Evolutionary conservation across 2,113 vertebrate species (phyloP), one percentile per base, ranked within the genome.

Genomic region (Ancistrus triradiatus): DNA sequence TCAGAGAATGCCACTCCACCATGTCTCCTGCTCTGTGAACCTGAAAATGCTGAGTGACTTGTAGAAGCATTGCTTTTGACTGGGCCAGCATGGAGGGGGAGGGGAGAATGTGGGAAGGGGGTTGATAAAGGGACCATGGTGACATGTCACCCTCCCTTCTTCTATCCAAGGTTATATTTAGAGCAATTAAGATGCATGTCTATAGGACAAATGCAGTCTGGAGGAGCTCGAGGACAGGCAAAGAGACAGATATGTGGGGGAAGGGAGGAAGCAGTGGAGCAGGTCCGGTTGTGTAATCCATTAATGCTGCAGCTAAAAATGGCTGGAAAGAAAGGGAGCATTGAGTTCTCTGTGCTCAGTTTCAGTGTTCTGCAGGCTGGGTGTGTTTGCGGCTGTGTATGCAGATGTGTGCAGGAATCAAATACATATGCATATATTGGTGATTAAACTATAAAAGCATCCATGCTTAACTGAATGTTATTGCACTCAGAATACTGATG

Each of bases 11-110:
- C 22, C 31, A 24, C n/a, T n/a, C n/a, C 25, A 18, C 60, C 19
- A 59, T 59, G 35, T 31, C 35, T 51, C 59, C 52, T 64, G 59
- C 44, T 51, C 53, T 24, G 31, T 63, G 52, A 70, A 57, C 73
- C 70, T 21, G 48, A 61, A 68, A 68, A 73, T 25, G 21, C 59
- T 46, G 60, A 59, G 53, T 63, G 59, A 68, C 59, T 71, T 56
- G 48, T 46, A 38, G 49, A 65, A 60, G 49, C 33, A 63, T 56
- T 37, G 33, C 33, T 64, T 68, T 31, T 64, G 64, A 68, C 59
- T 62, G 46, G 22, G 40, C 31, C 35, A 60, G 25, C 47, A 18
- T 37, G 31, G 55, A 6, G 17, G 27, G 7, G 50, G 60, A n/a
- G 19, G 57, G 47, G 38, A 4, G 52, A 31, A 19, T 22, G 17